phyloP scores from a whole-genome alignment of 2,888 invertebrate species.

The Furcula furcula region DNA sequence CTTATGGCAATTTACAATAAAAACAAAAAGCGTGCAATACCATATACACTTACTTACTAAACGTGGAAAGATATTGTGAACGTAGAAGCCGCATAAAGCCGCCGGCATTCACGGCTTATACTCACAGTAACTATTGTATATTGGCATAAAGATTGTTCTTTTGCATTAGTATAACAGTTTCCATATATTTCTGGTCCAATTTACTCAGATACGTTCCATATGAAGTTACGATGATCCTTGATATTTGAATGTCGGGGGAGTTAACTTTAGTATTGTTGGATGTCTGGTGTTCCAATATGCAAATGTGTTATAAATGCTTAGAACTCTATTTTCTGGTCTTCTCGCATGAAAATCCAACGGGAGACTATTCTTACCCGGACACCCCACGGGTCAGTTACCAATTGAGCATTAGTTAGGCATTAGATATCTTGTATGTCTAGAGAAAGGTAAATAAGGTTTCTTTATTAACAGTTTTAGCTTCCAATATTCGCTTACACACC shows the following conservation, averaged over 20 bases:
- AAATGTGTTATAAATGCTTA: slow-evolving; percentile 5
- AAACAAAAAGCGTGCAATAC: slow-evolving; percentile 16
- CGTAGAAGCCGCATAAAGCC: slow-evolving; percentile 2
- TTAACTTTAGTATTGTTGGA: slow-evolving; percentile 16
- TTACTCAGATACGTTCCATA: slow-evolving; percentile 18
- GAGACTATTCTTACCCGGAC: too few species aligned
- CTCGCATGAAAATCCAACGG: too few species aligned
- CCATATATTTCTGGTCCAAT: slow-evolving; percentile 23
- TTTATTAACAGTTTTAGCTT: too few species aligned
- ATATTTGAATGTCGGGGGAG: slow-evolving; percentile 23
- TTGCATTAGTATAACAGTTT: slow-evolving; percentile 12
- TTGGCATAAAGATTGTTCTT: slow-evolving; percentile 6
- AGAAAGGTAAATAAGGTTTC: too few species aligned
- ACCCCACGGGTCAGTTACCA: too few species aligned
- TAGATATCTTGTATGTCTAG: too few species aligned
- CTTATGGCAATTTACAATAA: slow-evolving; percentile 16
- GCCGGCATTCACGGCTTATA: slow-evolving; percentile 1
- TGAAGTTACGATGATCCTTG: slow-evolving; percentile 25
- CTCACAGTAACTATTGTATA: slow-evolving; percentile 16
- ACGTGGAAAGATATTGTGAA: slow-evolving; percentile 8
- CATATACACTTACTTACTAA: slow-evolving; percentile 16
- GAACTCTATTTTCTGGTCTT: too few species aligned
- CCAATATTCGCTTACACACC: too few species aligned
- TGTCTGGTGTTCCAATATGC: slow-evolving; percentile 10
- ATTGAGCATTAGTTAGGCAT: too few species aligned